Base-by-base conservation (phyloP, 2,113 vertebrate species). In the Tricholaema leucomelas region DNA sequence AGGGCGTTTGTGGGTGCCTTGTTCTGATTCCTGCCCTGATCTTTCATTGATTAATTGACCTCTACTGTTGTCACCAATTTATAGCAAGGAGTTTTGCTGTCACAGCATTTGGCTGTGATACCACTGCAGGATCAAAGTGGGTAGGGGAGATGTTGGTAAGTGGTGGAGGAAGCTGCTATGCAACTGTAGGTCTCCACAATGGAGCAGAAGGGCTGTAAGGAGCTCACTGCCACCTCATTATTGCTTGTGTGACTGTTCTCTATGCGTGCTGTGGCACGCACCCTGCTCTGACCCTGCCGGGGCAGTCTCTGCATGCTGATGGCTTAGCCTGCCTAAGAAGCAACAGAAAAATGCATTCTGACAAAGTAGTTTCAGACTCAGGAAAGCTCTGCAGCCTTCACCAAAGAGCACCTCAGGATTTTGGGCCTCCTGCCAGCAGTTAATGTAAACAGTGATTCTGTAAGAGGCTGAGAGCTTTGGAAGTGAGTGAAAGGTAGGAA, bases 101-200 rank as follows among this genome's bases (percentile, higher is more conserved):
- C 77, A 81, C 90, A 92, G 93, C 90, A 30, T 65, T 94, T 40
- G 48, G 44, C 73, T 87, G 85, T 95, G 95, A 94, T 1, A 11
- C 74, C 73, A 72, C 55, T 84, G 61, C 59, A 86, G 63, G 80
- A 78, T 58, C 85, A 69, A 5, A 88, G 55, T 63, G 79, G 76
- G 25, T 85, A 61, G 79, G 75, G 80, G 56, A 85, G 52, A 38
- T 44, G 48, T 79, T 80, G 67, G 67, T 55, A 85, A 72, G 73
- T 31, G 67, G 33, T 67, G 42, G 71, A 95, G 86, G 83, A 91
- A 89, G 69, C 81, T 78, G 75, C 85, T 81, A 2, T 67, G 91
- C 79, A 71, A 63, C 73, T 94, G 61, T 58, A 50, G 21, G 46
- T 64, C 59, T 76, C 82, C 78, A 40, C 76, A 91, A 8, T 12